Evolutionary conservation across 2,113 vertebrate species (phyloP).

Genomic region (Oreochromis spilurus): DNA sequence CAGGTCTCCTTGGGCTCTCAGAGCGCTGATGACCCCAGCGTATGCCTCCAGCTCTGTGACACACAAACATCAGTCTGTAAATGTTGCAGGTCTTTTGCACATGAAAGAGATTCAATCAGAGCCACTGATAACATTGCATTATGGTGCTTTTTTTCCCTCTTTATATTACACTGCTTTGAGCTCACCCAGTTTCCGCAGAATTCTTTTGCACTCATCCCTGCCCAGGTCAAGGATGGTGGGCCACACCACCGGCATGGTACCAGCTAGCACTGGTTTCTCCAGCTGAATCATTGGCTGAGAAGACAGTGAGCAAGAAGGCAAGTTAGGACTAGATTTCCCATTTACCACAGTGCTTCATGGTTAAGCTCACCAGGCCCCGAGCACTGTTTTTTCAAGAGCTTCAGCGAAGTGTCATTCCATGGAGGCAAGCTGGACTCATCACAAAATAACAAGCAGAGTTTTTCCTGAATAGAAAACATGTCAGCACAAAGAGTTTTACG

Average conservation of each 20-base stretch:
- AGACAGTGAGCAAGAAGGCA: background rate
- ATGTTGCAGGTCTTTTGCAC: background rate
- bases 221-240: conserved; percentile 96
- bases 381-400: background rate
- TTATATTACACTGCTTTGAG: too few species aligned
- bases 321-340: background rate
- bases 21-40: conserved; percentile 95
- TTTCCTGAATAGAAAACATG: background rate
- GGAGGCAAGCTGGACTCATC: background rate
- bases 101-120: background rate
- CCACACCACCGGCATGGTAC: conserved; percentile 97
- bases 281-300: conserved; percentile 77
- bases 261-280: conserved; percentile 72
- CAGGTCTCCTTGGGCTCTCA: conserved; percentile 96
- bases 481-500: background rate
- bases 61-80: background rate
- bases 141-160: background rate
- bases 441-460: rapidly evolving
- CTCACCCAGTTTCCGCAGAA: conserved; percentile 95
- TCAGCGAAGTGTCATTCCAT: background rate
- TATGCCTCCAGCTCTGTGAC: conserved; percentile 94
- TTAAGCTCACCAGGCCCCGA: rapidly evolving
- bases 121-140: rapidly evolving
- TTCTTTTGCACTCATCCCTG: conserved; percentile 96
- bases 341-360: background rate